Evolutionary conservation across 2,888 invertebrate species (phyloP), one percentile per base, ranked within the genome.

Genomic region (Drosophila paracracens): DNA sequence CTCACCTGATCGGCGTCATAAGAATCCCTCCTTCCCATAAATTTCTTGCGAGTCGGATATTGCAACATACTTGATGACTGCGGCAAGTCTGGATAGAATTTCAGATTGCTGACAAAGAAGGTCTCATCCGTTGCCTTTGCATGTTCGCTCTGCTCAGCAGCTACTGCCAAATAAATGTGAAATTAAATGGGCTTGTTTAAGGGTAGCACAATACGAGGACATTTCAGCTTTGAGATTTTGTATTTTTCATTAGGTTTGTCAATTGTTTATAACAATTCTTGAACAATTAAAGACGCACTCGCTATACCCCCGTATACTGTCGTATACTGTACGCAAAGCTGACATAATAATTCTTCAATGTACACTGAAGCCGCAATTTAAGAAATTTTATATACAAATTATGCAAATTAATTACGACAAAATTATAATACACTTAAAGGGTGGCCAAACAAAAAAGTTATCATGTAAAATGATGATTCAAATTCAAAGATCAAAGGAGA

Each of bases 401-500:
- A n/a, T 40, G 10, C 29, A 6, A 29, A 29, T 7, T 29, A 29
- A 29, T n/a, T 4, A 40, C 5, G 40, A 11, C 40, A 21, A 43
- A 5, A 11, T 43, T 43, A 21, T 5, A 11, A 43, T 11, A 11
- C 43, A 43, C 21, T 43, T 18, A 35, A 61, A 31, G 3, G 40
- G 21, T 54, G 65, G n/a, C 58, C n/a, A 36, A 40, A 43, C 56
- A 72, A 67, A 75, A 80, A 80, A 88, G 76, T 85, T 88, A 82
- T 76, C 77, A 80, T 88, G 85, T 85, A 77, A 85, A 83, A 85
- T 77, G 77, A 70, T 75, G 82, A 76, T 84, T 79, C 80, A 69
- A 79, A 88, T 85, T 84, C 88, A 84, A 76, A 80, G 82, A 69
- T 82, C 80, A 75, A 79, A 65, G 61, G 70, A 65, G 63, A 40